Evolutionary conservation across 2,113 vertebrate species (phyloP), one percentile per base, ranked within the genome.

Genomic region (Sarotherodon lohbergeri): DNA sequence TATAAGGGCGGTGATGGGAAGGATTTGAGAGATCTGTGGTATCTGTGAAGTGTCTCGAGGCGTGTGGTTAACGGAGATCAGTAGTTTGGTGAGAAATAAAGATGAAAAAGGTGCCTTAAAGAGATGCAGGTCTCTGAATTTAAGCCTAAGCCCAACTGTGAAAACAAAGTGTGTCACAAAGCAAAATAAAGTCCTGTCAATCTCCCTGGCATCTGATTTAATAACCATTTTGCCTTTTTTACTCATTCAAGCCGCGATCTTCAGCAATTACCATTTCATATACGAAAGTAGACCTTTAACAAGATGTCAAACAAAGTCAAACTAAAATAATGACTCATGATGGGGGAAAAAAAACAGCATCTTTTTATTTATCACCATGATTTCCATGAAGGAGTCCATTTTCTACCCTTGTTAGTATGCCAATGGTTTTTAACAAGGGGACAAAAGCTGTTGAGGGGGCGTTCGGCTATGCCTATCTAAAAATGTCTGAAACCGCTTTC

Each of bases 401-500:
- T 87, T 68, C 24, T 83, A 29, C 36, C 80, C 88, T 91, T 88
- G 88, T 94, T 90, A 82, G 86, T 82, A 88, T 92, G 81, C 90
- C n/a, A 24, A 4, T 81, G 86, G 83, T 85, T 91, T 90, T 86
- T 61, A 85, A 85, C 85, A 76, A 86, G 85, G 81, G 88, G 89
- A 92, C 82, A 88, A 83, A 92, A 80, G 90, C 86, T 83, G 68
- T 82, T 22, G 91, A 88, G 71, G 68, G 88, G 73, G 59, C 78
- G 46, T 88, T 91, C 85, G 80, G 87, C 86, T 80, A 61, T 86
- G 83, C 81, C 61, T 50, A 81, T 92, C 90, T 86, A 66, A 88
- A 92, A 89, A 89, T 55, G 88, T 90, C 89, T 88, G 83, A 90
- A 88, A 92, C 73, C 57, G 84, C 91, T 91, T 86, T 84, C 81